Evolutionary conservation across 2,888 invertebrate genomes (phyloP), one percentile per base, ranked within the genome.

Genomic region (Orchesella flavescens): DNA sequence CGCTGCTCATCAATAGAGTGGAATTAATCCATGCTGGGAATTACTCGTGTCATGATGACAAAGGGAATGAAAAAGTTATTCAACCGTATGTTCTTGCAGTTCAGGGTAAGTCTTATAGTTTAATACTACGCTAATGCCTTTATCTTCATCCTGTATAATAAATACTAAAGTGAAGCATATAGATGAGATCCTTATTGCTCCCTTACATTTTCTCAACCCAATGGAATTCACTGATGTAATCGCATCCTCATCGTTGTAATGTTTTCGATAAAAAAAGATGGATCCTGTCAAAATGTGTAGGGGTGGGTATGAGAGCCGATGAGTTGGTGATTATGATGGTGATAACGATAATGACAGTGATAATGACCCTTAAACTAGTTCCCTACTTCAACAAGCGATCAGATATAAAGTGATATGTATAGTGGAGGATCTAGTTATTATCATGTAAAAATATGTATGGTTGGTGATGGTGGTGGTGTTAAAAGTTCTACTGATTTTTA

Each of bases 11-110:
- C 86, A 93, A 93, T 61, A 91, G 93, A 87, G 93, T 94, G 84
- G 94, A 94, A 89, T 91, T 94, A 74, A 92, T 94, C 84, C 94
- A 94, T 90, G 93, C 94, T 69, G 94, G 94, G 15, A 94, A 94
- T 91, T 94, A 94, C 90, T 94, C 94, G 1, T 95, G 94, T 89
- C 93, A 94, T 89, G 77, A 79, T 76, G 94, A 94, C 23, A 93
- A 93, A 87, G 93, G 94, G 66, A 93, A 81, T 72, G 94, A 94
- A 23, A 93, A 93, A 88, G 93, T 94, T 66, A 93, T 93, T 68
- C 94, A 94, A 90, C 93, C 94, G 9, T 94, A 94, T 89, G 91
- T 94, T 61, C 92, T 95, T 34, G 93, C 93, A 46, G 94, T 94
- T 43, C 93, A 94, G 90, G 93, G 94, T 94, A 90, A 92, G 94